Evolutionary conservation across 2,113 vertebrate species (phyloP), one percentile per base, ranked within the genome.

Genomic region (Emydura subglobosa): DNA sequence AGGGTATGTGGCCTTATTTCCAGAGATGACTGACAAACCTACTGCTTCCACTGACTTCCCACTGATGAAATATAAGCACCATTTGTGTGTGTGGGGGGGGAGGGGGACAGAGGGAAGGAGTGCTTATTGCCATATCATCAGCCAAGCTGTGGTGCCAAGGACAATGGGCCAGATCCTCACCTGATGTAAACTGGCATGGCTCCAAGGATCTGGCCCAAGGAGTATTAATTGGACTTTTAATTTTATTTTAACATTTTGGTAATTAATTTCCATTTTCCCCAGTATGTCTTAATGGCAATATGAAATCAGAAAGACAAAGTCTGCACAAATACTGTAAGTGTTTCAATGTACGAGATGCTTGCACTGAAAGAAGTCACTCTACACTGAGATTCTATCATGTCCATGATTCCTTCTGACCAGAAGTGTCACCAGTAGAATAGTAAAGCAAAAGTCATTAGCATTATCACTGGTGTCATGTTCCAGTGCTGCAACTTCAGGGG

Each of bases 391-490:
- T 65, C 1, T 0, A 86, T 59, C 83, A 91, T 5, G 90, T 83
- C 89, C 89, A 29, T 19, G 90, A 44, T 85, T 95, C 80, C 83
- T 72, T 82, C 2, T 59, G 90, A 44, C 96, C 92, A 1, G n/a
- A 94, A 91, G 89, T 88, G 89, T 86, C 93, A 90, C 93, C 65
- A 54, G 89, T 92, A 91, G 59, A 95, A 91, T 76, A 89, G 89
- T 12, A 93, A 90, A 96, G 83, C 96, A 81, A 85, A 42, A 95
- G 83, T 53, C 85, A 91, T 90, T 92, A 88, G 90, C 83, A 25
- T 80, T 86, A 86, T 68, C 93, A 83, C 87, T 84, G 78, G 83
- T 1, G 17, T 65, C 74, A 96, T 24, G 74, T 54, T 96, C 89
- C 6, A 5, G 88, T 84, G 82, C 94, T 85, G 93, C 95, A 94